phyloP scores from a whole-genome alignment of 1,140 invertebrate species.

The Cotesia typhae region DNA sequence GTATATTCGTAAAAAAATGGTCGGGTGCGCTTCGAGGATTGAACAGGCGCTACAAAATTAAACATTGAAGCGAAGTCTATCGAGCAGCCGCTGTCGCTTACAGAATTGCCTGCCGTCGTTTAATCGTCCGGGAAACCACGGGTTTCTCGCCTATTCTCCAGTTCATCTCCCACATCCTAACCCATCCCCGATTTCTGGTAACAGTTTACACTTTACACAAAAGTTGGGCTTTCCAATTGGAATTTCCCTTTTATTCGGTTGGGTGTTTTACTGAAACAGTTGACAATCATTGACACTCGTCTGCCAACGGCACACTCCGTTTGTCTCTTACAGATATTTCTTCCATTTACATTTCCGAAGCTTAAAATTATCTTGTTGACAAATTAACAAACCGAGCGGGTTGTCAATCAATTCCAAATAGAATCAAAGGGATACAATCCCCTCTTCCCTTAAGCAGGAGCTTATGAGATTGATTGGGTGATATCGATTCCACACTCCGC shows the following conservation, averaged over 20 bases:
- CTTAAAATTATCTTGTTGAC: constrained; percentile 2
- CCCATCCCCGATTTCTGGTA: not conserved
- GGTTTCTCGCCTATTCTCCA: constrained; percentile 24
- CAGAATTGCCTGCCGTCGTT: constrained; percentile 38
- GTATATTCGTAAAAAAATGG: constrained; percentile 35
- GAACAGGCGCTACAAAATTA: constrained; percentile 11
- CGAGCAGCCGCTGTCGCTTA: constrained; percentile 7
- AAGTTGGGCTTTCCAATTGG: not conserved
- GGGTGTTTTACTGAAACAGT: not conserved
- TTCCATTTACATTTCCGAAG: not conserved
- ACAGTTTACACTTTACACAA: too few relatives aligned
- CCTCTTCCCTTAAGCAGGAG: not conserved
- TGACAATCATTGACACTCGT: not conserved
- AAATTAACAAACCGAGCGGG: constrained; percentile 2
- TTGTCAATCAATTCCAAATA: constrained; percentile 11
- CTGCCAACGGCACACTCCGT: not conserved
- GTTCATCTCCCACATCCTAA: not conserved
- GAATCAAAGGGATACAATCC: constrained; percentile 9
- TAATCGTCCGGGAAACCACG: constrained; percentile 37
- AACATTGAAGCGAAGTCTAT: constrained; percentile 4
- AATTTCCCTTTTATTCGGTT: not conserved
- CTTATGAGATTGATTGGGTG: constrained; percentile 24
- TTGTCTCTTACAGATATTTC: not conserved
- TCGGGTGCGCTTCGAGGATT: constrained; percentile 27
- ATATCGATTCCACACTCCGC: constrained; percentile 6